These are phyloP conservation scores for Protobothrops flavoviridis DNA, from an alignment of 2,113 vertebrate species.

Conservation along the genomic window DNA sequence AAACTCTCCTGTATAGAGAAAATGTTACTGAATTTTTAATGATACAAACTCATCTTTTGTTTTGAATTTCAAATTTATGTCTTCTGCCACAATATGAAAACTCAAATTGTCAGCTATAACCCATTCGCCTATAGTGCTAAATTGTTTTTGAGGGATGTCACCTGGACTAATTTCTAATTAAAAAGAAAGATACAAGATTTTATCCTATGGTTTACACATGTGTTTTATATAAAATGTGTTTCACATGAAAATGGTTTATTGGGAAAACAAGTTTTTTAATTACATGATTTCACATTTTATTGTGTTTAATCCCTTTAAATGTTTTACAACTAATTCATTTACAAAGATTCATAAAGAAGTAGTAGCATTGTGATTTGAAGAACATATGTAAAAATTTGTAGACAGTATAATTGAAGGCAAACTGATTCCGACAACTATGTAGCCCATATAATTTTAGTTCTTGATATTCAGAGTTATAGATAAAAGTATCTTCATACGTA, in stretches of 20 bases:
- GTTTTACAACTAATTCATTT: not conserved
- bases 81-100: not conserved
- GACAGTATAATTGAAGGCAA: not conserved
- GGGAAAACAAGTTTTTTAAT: constrained; percentile 38
- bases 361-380: not conserved
- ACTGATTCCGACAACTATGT: not conserved
- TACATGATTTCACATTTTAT: constrained; percentile 39
- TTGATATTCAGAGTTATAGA: not conserved
- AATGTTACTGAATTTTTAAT: not conserved
- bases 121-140: not conserved
- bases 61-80: not conserved
- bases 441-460: not conserved
- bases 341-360: not conserved
- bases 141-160: not conserved
- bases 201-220: constrained; percentile 5
- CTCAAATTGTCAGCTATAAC: not conserved
- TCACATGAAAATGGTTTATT: not conserved
- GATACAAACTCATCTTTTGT: not conserved
- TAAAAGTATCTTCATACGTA: not conserved
- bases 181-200: not conserved
- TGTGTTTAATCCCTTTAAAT: constrained; percentile 7
- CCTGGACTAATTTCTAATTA: not conserved
- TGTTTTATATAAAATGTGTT: constrained; percentile 31
- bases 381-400: not conserved
- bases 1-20: not conserved